Conservation (phyloP, 2,888 invertebrate species). For the Villa cingulata region DNA sequence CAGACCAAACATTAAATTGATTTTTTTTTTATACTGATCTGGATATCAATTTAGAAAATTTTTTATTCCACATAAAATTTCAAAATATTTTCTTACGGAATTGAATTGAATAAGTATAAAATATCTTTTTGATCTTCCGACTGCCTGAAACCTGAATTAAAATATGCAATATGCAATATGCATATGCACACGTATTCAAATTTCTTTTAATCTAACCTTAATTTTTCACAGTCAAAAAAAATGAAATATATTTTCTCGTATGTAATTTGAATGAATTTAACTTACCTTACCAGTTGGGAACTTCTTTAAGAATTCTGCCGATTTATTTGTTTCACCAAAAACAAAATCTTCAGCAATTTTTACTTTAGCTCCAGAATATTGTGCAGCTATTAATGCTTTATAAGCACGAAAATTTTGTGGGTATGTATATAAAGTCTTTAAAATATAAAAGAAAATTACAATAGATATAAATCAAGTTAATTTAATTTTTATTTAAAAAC, state of each 20-base stretch:
- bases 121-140: no score
- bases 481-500: neutral
- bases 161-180: slow-evolving; percentile 29
- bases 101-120: no score
- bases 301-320: slow-evolving; percentile 74
- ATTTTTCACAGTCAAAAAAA: no score
- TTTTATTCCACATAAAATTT: no score
- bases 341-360: slow-evolving; percentile 74
- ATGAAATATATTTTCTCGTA: no score
- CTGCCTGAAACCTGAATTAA: neutral
- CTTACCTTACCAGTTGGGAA: slow-evolving; percentile 95
- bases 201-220: neutral
- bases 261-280: no score
- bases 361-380: slow-evolving; percentile 82
- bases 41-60: no score
- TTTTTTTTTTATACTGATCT: no score
- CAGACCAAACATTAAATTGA: no score
- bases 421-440: slow-evolving; percentile 84
- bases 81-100: no score
- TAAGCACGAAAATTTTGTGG: slow-evolving; percentile 96
- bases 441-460: neutral
- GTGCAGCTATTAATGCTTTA: slow-evolving; percentile 94
- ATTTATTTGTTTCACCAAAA: slow-evolving; percentile 88
- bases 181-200: no score
- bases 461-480: neutral